Conservation (phyloP, 2,888 invertebrate species). For the Scaptomyza polygonia region DNA sequence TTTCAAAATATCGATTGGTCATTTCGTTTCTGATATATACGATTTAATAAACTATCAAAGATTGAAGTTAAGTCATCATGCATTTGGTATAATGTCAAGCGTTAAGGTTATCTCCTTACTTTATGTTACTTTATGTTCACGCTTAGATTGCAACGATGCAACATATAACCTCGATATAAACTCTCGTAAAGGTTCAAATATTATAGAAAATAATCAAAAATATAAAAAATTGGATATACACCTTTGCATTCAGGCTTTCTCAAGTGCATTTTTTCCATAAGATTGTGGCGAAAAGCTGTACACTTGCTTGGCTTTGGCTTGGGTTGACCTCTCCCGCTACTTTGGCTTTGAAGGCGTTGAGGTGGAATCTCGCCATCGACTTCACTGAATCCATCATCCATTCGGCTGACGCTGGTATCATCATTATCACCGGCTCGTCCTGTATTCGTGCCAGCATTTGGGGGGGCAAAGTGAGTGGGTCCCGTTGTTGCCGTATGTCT, state of each 20-base stretch:
- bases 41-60: too few relatives aligned
- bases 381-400: background rate
- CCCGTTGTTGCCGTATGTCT: conserved; percentile 66
- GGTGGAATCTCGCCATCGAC: conserved; percentile 30
- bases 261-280: background rate
- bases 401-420: background rate
- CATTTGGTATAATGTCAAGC: too few relatives aligned
- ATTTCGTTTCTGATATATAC: too few relatives aligned
- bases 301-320: background rate
- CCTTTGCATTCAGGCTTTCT: conserved; percentile 30
- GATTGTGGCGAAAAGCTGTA: background rate
- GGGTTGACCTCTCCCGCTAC: background rate
- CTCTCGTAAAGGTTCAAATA: background rate
- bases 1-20: too few relatives aligned
- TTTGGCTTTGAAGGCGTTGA: background rate
- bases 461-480: conserved; percentile 32
- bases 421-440: background rate
- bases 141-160: background rate
- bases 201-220: background rate
- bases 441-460: conserved; percentile 25
- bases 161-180: background rate
- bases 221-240: conserved; percentile 27
- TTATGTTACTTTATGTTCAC: too few relatives aligned
- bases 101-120: too few relatives aligned
- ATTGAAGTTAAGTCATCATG: too few relatives aligned